These are phyloP conservation scores for Clinocottus analis DNA, from an alignment of 2,113 vertebrate genomes.

Conservation along the genomic window DNA sequence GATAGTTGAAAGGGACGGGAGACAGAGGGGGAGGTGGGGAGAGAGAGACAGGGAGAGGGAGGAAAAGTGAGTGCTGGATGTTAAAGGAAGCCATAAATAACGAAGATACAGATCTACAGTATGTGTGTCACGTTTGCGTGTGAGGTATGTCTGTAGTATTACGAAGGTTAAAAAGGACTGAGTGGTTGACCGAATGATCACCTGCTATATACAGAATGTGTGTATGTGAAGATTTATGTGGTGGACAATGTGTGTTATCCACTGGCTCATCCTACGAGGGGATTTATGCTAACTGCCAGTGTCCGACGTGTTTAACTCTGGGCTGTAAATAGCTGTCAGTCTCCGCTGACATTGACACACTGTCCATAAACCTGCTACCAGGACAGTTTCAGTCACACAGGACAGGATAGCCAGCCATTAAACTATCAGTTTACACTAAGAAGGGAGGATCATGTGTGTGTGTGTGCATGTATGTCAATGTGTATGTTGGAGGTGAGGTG, in stretches of 20 bases:
- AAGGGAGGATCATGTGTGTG: conserved; percentile 26
- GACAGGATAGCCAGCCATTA: conserved; percentile 69
- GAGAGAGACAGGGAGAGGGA: conserved; percentile 29
- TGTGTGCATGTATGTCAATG: conserved; percentile 1
- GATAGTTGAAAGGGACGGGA: conserved; percentile 79
- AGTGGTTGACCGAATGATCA: conserved; percentile 44
- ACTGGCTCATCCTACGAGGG: conserved; percentile 48
- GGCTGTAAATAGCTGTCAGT: conserved; percentile 77
- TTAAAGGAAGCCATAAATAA: conserved; percentile 80
- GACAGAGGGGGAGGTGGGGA: conserved; percentile 28
- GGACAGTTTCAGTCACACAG: conserved; percentile 67
- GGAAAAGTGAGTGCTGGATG: conserved; percentile 65
- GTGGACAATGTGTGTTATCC: conserved; percentile 53
- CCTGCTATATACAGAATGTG: conserved; percentile 31
- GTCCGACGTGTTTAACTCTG: conserved; percentile 55
- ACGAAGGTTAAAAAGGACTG: conserved; percentile 64
- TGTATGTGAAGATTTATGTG: conserved; percentile 51
- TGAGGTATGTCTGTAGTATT: conserved; percentile 39
- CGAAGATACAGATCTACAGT: conserved; percentile 61
- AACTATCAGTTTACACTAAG: conserved; percentile 72
- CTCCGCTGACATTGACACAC: conserved; percentile 75
- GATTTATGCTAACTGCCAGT: conserved; percentile 77
- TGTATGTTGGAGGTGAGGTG: neutral
- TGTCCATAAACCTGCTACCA: conserved; percentile 79
- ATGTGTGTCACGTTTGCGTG: conserved; percentile 39